Base-by-base conservation (phyloP, 2,888 invertebrate genomes). In the Bimastos eiseni region DNA sequence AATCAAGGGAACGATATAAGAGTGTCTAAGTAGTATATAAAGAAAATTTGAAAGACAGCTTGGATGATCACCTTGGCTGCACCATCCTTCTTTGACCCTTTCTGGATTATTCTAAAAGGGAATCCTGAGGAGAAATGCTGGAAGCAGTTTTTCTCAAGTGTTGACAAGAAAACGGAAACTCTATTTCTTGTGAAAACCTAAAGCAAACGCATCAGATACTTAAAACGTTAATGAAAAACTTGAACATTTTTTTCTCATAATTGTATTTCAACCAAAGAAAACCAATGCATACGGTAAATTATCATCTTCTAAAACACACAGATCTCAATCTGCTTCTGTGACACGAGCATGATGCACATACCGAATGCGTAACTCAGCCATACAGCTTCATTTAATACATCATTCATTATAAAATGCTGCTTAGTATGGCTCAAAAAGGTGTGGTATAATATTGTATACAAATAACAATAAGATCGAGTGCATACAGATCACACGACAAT, bases 121-220 rank as follows among this genome's bases (percentile, higher is more conserved):
- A 90, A 90, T 37, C 55, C 55, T 24, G 90, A 37, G 55, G 34
- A 33, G 33, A 90, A 90, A 70, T 90, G 90, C 33, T 90, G 90
- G 34, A 70, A 21, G 34, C 44, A 90, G 34, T 70, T 90, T 36
- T 90, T 90, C 90, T 90, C 90, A 90, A 90, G 83, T 24, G 34
- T 17, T 24, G 86, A 34, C 86, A 86, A 33, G 86, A 86, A 86
- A 34, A 15, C 11, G 33, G 84, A 84, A 84, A 13, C 36, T 34
- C 15, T 70, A 17, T 37, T 86, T 86, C 36, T 86, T 6, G 86
- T 86, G n/a, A n/a, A 86, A 86, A 24, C 34, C 34, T 86, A 34
- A 34, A 86, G 17, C 5, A 1, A 70, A 70, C 17, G n/a, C 70
- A 70, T 30, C 70, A 70, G 70, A 70, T 70, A n/a, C 70, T 70